These are phyloP conservation scores for Cybosia mesomella DNA, from an alignment of 2,888 invertebrate species.

Conservation along the genomic window DNA sequence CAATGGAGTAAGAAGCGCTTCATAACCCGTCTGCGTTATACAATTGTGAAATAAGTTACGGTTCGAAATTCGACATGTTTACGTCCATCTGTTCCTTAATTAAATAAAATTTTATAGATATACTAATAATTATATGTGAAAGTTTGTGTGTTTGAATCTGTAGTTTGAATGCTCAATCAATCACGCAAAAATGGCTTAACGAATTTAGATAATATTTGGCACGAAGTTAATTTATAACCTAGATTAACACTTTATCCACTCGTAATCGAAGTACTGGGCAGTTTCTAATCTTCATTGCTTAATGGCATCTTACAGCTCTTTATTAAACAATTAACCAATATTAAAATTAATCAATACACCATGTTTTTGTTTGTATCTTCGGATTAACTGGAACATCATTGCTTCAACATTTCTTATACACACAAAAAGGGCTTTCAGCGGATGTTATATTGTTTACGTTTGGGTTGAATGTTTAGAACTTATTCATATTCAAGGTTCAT, in stretches of 20 bases:
- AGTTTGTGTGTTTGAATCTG: neutral
- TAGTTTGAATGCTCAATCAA: neutral
- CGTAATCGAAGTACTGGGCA: neutral
- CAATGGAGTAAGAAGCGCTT: constrained; percentile 39
- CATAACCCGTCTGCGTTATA: constrained; percentile 27
- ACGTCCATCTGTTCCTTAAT: neutral
- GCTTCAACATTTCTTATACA: neutral
- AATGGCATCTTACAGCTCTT: no score
- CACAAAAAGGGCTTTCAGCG: neutral
- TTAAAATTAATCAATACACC: neutral
- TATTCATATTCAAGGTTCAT: neutral
- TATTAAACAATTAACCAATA: neutral
- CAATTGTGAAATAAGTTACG: neutral
- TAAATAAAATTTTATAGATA: no score
- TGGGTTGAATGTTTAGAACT: neutral
- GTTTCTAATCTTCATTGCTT: no score
- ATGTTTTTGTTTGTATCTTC: neutral
- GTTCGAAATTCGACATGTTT: neutral
- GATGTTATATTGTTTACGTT: neutral
- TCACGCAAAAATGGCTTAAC: neutral
- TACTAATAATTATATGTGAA: neutral
- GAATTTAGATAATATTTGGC: neutral
- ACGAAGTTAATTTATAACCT: neutral
- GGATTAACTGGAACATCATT: neutral
- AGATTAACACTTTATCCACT: neutral